Conservation (phyloP, 2,888 invertebrate genomes). For the Spilarctia lutea region DNA sequence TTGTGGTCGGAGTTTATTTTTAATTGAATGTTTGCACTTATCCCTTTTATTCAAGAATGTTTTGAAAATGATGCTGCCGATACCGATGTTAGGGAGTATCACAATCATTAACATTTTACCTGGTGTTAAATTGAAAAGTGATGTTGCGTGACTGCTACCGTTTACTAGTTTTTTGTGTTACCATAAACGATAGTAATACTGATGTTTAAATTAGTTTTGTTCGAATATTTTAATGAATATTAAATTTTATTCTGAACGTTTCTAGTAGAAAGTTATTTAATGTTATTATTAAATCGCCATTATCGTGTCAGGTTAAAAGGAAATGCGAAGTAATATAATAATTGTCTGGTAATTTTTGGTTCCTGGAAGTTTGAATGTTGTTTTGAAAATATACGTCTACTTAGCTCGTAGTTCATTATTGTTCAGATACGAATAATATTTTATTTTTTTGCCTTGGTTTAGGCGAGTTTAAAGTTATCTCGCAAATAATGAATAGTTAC, state of each 20-base stretch:
- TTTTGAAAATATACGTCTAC: not conserved
- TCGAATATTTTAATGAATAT: constrained; percentile 40
- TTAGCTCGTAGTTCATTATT: not conserved
- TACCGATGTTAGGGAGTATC: constrained; percentile 38
- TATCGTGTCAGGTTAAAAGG: constrained; percentile 36
- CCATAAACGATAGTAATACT: constrained; percentile 48
- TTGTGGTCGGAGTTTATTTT: constrained; percentile 41
- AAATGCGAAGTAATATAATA: constrained; percentile 38
- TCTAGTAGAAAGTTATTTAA: constrained; percentile 23
- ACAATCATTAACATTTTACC: constrained; percentile 52
- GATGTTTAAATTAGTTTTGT: constrained; percentile 41
- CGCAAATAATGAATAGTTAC: constrained; percentile 25
- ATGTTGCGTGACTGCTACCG: constrained; percentile 64
- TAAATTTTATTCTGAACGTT: constrained; percentile 23
- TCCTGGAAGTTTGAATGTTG: constrained; percentile 6
- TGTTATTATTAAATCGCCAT: constrained; percentile 58
- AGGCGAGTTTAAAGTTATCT: constrained; percentile 32
- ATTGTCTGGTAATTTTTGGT: not conserved
- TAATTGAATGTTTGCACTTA: constrained; percentile 33
- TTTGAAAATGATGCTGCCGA: constrained; percentile 31
- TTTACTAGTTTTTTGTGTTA: constrained; percentile 51
- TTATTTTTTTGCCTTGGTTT: constrained; percentile 17
- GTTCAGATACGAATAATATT: not conserved
- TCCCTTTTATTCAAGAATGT: constrained; percentile 33
- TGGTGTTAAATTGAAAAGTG: constrained; percentile 48